A percentile compares a stretch with the other conserved stretches of the same genome.
Evolutionary conservation across 2,113 vertebrate species (phyloP).

Genomic region (Chamaetylas fuelleborni): DNA sequence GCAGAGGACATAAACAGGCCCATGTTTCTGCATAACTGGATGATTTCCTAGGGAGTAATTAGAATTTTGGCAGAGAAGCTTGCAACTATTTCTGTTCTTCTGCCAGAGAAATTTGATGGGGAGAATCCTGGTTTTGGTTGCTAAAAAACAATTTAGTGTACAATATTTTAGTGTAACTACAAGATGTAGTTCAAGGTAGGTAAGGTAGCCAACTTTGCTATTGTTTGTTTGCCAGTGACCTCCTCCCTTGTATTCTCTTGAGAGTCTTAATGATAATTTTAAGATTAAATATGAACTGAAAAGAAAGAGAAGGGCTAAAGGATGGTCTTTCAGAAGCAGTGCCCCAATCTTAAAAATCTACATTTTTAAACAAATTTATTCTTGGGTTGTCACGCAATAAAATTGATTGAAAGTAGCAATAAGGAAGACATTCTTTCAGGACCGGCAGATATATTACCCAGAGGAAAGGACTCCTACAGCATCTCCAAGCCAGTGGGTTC

Average conservation of each 20-base stretch:
- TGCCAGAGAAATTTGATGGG: constrained; percentile 48
- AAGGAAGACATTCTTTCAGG: not conserved
- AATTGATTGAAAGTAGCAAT: not conserved
- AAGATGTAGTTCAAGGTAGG: constrained; percentile 26
- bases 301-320: not conserved
- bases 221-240: not conserved
- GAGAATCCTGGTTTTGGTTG: constrained; percentile 30
- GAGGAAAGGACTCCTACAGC: not conserved
- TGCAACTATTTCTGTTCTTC: constrained; percentile 27
- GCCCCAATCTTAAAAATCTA: not conserved
- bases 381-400: fast-evolving
- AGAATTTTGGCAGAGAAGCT: constrained; percentile 48
- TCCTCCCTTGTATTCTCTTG: not conserved
- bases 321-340: not conserved
- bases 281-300: not conserved
- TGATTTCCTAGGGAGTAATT: constrained; percentile 46
- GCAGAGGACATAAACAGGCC: constrained; percentile 13
- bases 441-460: not conserved
- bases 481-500: not conserved
- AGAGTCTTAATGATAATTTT: not conserved
- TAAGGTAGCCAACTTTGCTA: not conserved
- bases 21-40: constrained; percentile 3
- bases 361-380: not conserved
- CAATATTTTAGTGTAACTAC: not conserved
- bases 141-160: not conserved